phyloP scores from a whole-genome alignment of 2,113 vertebrate species.

The Pungitius pungitius region DNA sequence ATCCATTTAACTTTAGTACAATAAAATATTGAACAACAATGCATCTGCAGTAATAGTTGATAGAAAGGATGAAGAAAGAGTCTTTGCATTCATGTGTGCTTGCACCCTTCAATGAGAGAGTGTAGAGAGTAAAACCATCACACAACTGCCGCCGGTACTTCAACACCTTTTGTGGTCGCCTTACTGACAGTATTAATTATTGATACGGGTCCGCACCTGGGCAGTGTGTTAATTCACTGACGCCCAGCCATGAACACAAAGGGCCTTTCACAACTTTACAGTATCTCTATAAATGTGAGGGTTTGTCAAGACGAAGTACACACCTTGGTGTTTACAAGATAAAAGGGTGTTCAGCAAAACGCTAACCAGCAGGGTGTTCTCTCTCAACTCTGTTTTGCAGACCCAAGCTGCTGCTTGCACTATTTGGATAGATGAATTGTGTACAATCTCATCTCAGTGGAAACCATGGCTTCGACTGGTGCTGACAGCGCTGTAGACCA shows the following conservation, averaged over 20 bases:
- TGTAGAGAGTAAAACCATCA: conserved; percentile 22
- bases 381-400: neutral
- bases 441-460: neutral
- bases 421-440: neutral
- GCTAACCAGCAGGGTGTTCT: neutral
- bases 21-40: neutral
- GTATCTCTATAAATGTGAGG: conserved; percentile 11
- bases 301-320: neutral
- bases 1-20: neutral
- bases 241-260: neutral
- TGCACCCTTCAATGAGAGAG: neutral
- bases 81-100: neutral
- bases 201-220: conserved; percentile 48
- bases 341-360: neutral
- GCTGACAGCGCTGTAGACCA: neutral
- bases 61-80: neutral
- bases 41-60: neutral
- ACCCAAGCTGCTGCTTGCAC: neutral
- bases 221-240: conserved; percentile 11
- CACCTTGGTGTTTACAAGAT: conserved; percentile 6
- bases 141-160: conserved; percentile 29
- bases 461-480: neutral
- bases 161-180: conserved; percentile 40
- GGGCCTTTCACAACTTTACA: conserved; percentile 25
- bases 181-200: conserved; percentile 48